Percentiles rank a stretch among this genome's conserved stretches.
Evolutionary conservation across 2,113 vertebrate species (phyloP).

Genomic region (Cyprinodon variegatus): DNA sequence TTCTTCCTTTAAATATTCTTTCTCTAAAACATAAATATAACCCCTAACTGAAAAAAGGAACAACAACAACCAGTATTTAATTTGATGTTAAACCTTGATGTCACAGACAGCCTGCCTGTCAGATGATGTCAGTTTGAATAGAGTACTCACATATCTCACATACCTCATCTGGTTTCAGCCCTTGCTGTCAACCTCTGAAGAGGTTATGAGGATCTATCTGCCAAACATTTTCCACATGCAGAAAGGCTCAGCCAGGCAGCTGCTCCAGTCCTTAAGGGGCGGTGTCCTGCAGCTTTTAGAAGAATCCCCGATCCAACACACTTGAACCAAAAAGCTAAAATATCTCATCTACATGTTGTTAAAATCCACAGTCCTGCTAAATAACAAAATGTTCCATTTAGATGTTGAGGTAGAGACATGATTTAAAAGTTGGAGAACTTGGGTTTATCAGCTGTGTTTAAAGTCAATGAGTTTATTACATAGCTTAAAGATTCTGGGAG

Average conservation of each 20-base stretch:
- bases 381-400: too few species aligned
- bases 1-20: neutral
- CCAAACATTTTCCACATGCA: neutral
- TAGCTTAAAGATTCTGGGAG: neutral
- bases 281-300: neutral
- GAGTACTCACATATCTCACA: too few species aligned
- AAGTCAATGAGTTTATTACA: neutral
- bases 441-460: neutral
- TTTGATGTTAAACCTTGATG: neutral
- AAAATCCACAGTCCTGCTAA: too few species aligned
- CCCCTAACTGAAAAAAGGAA: neutral
- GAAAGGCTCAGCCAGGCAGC: neutral
- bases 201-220: too few species aligned
- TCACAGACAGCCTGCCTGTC: too few species aligned
- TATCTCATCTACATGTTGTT: neutral
- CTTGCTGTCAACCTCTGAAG: neutral
- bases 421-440: neutral
- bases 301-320: neutral
- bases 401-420: neutral
- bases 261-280: neutral
- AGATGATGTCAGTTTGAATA: too few species aligned
- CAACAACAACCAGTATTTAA: neutral
- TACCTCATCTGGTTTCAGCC: neutral
- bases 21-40: neutral
- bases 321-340: neutral